Base-by-base conservation (phyloP, 2,888 invertebrate genomes). In the Cheilosia urbana region DNA sequence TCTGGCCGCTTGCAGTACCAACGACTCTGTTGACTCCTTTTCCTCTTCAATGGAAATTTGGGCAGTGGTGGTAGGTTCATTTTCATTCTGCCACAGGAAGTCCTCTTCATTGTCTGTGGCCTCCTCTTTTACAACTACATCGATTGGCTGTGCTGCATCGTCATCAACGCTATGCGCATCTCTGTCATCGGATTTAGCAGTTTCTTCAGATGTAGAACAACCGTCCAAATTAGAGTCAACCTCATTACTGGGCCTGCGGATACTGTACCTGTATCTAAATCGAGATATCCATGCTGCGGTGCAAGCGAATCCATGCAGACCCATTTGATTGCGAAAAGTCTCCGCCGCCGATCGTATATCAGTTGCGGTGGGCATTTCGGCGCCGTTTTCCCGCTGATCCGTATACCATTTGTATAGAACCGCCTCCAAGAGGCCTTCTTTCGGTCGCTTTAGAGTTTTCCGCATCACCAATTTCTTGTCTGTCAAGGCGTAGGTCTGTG, bases 341-440 rank as follows among this genome's bases (percentile, higher is more conserved):
- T 60, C 60, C 0, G 66, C 73, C 7, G 66, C 53, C 37, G 11
- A 2, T 1, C 34, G 7, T 4, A 80, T 15, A 13, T 73, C 73
- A 5, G 24, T 6, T 37, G 37, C 11, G 2, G 4, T 17, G 4
- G n/a, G 9, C 1, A 58, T 11, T 1, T 15, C 13, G 3, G 53
- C 6, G 3, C 66, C 66, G n/a, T 27, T 68, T 2, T 45, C 40
- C 4, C 27, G 27, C 15, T 73, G 66, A 11, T 30, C n/a, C 3
- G 51, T 37, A 30, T 80, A 80, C 79, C 79, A 80, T 15, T 51
- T 24, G 47, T 53, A 62, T 0, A 80, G 66, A 4, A 66, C 51
- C 11, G 51, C 1, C 34, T 80, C 73, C 11, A 80, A 34, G 2
- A 60, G 34, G 21, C 30, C 51, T 4, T 73, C 45, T 47, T 66